Evolutionary conservation across 2,113 vertebrate species (phyloP).

Genomic region (Ariopsis seemanni): DNA sequence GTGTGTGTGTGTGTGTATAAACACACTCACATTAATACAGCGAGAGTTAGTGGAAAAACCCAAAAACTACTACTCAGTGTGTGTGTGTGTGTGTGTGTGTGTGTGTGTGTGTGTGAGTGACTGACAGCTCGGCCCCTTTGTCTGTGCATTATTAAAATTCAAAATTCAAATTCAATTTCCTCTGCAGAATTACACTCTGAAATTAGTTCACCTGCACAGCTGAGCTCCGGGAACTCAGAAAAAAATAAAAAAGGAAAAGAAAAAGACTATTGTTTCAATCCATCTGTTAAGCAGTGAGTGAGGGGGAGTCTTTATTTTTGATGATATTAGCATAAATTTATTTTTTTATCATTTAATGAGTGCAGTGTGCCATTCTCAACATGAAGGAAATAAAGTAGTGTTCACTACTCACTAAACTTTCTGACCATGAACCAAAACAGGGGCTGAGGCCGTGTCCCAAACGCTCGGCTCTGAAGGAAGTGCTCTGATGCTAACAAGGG

Average conservation of each 20-base stretch:
- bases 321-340: slow-evolving; percentile 28
- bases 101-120: neutral
- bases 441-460: neutral
- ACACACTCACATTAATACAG: neutral
- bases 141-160: slow-evolving; percentile 53
- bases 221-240: slow-evolving; percentile 43
- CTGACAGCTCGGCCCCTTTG: slow-evolving; percentile 31
- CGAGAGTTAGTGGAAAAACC: neutral
- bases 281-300: slow-evolving; percentile 41
- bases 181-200: slow-evolving; percentile 43
- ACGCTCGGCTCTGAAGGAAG: neutral
- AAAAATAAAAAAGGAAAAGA: slow-evolving; percentile 20
- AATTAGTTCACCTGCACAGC: slow-evolving; percentile 53
- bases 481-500: neutral
- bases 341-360: slow-evolving; percentile 34
- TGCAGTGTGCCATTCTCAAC: neutral
- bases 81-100: neutral
- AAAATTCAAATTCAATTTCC: slow-evolving; percentile 44
- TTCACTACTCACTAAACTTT: neutral
- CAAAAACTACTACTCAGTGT: neutral
- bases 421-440: neutral
- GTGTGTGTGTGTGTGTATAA: neutral
- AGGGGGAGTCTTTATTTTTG: slow-evolving; percentile 30
- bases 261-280: slow-evolving; percentile 38
- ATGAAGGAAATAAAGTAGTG: slow-evolving; percentile 2